These are phyloP conservation scores for Xenopus petersii DNA, from an alignment of 2,797 vertebrate genomes.

Conservation along the genomic window DNA sequence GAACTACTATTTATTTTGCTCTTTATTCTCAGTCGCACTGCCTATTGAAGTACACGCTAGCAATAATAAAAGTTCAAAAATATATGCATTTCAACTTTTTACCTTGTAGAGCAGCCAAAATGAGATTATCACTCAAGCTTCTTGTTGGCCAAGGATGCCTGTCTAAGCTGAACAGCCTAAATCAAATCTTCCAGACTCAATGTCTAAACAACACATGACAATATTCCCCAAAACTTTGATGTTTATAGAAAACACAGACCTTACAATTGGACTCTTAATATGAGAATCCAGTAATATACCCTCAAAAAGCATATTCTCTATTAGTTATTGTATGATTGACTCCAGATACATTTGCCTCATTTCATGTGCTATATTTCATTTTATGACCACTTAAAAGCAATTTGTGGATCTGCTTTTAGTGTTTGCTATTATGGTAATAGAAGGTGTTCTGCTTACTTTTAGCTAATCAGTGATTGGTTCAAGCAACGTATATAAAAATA, in stretches of 20 bases:
- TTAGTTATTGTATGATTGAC: constrained; percentile 26
- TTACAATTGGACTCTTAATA: constrained; percentile 30
- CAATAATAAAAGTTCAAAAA: constrained; percentile 22
- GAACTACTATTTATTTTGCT: constrained; percentile 8
- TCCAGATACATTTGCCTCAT: constrained; percentile 32
- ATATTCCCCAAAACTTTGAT: constrained; percentile 36
- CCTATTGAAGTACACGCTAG: constrained; percentile 14
- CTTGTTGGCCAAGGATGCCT: constrained; percentile 5
- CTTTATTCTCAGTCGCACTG: constrained; percentile 14
- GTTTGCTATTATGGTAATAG: constrained; percentile 5
- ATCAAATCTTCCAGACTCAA: constrained; percentile 15
- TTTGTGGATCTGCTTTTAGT: not conserved
- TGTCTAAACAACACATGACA: constrained; percentile 15
- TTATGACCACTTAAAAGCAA: constrained; percentile 16
- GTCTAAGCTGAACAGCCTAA: constrained; percentile 8
- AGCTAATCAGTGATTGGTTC: no score
- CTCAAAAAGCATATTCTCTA: constrained; percentile 17
- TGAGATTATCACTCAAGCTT: constrained; percentile 41
- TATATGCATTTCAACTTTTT: constrained; percentile 10
- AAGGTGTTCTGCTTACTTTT: not conserved
- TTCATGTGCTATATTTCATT: constrained; percentile 14
- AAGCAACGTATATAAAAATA: not conserved
- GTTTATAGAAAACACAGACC: constrained; percentile 43
- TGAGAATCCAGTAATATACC: constrained; percentile 31
- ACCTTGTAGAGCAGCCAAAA: constrained; percentile 26